phyloP scores from a whole-genome alignment of 2,888 invertebrate species.

The Abrostola tripartita region DNA sequence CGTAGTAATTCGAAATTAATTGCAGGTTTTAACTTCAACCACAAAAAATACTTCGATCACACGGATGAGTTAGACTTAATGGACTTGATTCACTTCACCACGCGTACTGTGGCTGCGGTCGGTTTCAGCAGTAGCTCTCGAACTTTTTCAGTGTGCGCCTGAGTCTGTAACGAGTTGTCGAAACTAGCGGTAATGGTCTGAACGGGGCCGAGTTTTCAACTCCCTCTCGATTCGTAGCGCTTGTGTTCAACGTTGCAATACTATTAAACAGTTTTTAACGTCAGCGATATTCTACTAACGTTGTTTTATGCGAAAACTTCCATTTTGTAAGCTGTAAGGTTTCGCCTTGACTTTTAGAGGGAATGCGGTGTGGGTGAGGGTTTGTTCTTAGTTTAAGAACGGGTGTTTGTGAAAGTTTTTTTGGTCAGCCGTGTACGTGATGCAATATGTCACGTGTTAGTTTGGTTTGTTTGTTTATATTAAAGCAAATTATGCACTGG shows the following conservation, averaged over 20 bases:
- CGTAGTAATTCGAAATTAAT: too few relatives aligned
- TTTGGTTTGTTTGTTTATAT: constrained; percentile 27
- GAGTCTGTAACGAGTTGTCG: constrained; percentile 59
- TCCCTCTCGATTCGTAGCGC: constrained; percentile 49
- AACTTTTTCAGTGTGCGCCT: constrained; percentile 58
- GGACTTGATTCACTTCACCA: constrained; percentile 23
- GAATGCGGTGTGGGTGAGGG: constrained; percentile 6
- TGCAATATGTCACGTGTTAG: constrained; percentile 31
- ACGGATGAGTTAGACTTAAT: not conserved
- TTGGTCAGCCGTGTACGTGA: constrained; percentile 27
- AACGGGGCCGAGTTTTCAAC: constrained; percentile 44
- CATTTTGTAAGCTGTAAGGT: constrained; percentile 20
- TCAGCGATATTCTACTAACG: constrained; percentile 34
- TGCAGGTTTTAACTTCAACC: too few relatives aligned
- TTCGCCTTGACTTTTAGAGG: constrained; percentile 19
- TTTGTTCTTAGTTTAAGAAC: not conserved
- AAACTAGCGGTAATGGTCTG: constrained; percentile 56
- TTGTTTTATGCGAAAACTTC: constrained; percentile 52
- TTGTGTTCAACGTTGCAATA: constrained; percentile 42
- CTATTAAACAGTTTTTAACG: constrained; percentile 59
- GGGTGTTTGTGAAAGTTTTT: constrained; percentile 29
- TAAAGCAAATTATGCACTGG: not conserved
- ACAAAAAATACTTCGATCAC: too few relatives aligned
- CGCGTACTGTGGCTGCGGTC: constrained; percentile 29
- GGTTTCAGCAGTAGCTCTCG: constrained; percentile 46